Conservation (phyloP, 2,113 vertebrate genomes). For the Myrmecophaga tridactyla region DNA sequence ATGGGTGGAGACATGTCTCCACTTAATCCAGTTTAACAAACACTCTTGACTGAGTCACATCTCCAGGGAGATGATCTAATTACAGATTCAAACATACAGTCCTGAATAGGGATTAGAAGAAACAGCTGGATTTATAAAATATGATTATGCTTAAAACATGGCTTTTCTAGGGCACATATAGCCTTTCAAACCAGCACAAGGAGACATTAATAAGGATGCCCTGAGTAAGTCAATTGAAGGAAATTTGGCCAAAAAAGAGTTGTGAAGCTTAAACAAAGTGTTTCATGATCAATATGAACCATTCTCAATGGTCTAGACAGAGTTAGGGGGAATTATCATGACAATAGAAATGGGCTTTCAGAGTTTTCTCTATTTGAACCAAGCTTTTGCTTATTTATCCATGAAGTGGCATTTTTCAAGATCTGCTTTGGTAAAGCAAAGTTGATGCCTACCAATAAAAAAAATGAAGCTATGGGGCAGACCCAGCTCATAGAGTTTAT, state of each 20-base stretch:
- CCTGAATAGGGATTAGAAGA: no score
- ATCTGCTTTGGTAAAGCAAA: background rate
- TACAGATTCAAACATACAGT: no score
- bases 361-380: background rate
- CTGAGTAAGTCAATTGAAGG: background rate
- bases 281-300: background rate
- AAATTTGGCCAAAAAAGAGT: background rate
- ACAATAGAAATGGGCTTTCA: background rate
- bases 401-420: background rate
- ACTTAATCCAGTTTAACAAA: no score
- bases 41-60: no score
- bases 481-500: constrained; percentile 4
- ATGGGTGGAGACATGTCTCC: no score
- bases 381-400: background rate
- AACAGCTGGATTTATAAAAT: no score
- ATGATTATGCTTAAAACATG: no score
- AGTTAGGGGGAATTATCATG: background rate
- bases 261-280: background rate
- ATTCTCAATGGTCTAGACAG: background rate
- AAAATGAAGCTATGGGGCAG: background rate
- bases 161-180: no score
- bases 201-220: background rate
- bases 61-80: no score
- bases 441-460: constrained; percentile 44
- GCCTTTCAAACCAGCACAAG: no score